Percentiles rank a stretch among this genome's conserved stretches.
phyloP scores from a whole-genome alignment of 2,888 invertebrate genomes.

The Tinea trinotella region DNA sequence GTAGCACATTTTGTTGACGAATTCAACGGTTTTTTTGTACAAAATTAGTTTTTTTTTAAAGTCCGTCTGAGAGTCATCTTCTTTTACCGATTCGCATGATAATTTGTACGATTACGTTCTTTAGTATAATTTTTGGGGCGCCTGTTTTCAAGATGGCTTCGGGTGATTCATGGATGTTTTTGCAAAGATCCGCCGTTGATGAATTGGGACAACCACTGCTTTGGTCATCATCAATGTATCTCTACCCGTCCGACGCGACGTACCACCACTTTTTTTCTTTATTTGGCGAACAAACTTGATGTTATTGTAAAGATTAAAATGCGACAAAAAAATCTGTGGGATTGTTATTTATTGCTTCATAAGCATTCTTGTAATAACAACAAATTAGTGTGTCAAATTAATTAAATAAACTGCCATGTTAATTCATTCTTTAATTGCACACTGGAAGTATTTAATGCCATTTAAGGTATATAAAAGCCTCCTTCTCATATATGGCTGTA shows the following conservation, averaged over 20 bases:
- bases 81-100: constrained; percentile 11
- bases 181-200: constrained; percentile 23
- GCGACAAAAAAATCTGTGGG: background rate
- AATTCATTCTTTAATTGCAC: constrained; percentile 4
- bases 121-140: constrained; percentile 5
- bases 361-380: constrained; percentile 8
- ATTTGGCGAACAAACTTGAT: background rate
- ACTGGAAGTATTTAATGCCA: background rate
- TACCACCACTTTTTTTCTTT: background rate
- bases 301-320: constrained; percentile 1
- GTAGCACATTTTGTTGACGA: no score
- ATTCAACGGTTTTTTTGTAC: no score
- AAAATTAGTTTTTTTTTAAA: background rate
- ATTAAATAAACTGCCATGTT: constrained; percentile 1
- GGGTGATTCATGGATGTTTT: constrained; percentile 15
- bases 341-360: constrained; percentile 7
- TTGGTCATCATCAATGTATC: constrained; percentile 10
- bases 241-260: background rate
- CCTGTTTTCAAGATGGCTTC: background rate
- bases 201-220: constrained; percentile 29
- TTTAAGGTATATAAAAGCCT: background rate
- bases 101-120: constrained; percentile 15
- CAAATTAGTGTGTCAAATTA: constrained; percentile 10
- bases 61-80: constrained; percentile 1
- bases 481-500: background rate